Percentiles rank a stretch among this genome's conserved stretches.
Conservation (phyloP, 2,888 invertebrate species). For the Gnatocerus cornutus region DNA sequence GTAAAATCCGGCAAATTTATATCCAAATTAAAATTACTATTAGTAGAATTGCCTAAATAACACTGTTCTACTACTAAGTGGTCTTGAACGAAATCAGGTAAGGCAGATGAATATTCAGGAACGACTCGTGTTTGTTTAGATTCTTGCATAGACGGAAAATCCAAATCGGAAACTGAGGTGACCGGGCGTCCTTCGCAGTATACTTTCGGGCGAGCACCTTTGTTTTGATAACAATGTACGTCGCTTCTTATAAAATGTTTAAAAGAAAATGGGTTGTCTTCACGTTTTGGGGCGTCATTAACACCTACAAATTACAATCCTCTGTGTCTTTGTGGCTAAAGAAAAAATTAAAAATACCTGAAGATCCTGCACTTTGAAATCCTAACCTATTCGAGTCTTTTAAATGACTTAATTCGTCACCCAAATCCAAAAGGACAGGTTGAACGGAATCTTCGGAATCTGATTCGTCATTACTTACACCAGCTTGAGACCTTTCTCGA, state of each 20-base stretch:
- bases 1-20: slow-evolving; percentile 81
- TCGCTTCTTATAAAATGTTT: slow-evolving; percentile 87
- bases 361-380: slow-evolving; percentile 55
- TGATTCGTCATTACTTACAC: slow-evolving; percentile 44
- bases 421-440: slow-evolving; percentile 61
- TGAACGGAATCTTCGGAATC: slow-evolving; percentile 52
- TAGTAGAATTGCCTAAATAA: slow-evolving; percentile 75
- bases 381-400: slow-evolving; percentile 61
- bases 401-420: slow-evolving; percentile 61
- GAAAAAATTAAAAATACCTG: slow-evolving; percentile 52
- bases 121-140: slow-evolving; percentile 72
- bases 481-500: slow-evolving; percentile 24
- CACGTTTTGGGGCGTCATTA: slow-evolving; percentile 66
- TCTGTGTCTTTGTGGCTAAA: slow-evolving; percentile 14
- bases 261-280: slow-evolving; percentile 89
- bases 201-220: slow-evolving; percentile 87
- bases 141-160: slow-evolving; percentile 68
- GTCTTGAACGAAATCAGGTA: slow-evolving; percentile 93
- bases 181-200: slow-evolving; percentile 69
- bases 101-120: slow-evolving; percentile 76
- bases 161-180: slow-evolving; percentile 70
- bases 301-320: slow-evolving; percentile 28
- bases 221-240: slow-evolving; percentile 77
- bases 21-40: slow-evolving; percentile 73
- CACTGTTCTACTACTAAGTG: slow-evolving; percentile 88